A percentile compares a stretch with the other conserved stretches of the same genome.
Conservation (phyloP, 2,888 invertebrate species). For the Lordiphosa fenestrarum region DNA sequence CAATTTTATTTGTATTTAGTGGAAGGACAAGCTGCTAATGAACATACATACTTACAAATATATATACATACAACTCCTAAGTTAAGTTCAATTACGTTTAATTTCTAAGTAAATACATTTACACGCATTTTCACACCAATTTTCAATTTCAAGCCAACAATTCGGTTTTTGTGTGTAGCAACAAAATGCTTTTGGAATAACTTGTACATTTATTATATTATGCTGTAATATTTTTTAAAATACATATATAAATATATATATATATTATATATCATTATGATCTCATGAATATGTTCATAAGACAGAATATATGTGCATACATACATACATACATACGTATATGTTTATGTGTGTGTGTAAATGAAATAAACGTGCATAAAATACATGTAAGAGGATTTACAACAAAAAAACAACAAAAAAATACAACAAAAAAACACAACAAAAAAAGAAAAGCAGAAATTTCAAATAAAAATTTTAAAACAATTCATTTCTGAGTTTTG, state of each 20-base stretch:
- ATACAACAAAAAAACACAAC: conserved; percentile 26
- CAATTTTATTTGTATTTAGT: conserved; percentile 27
- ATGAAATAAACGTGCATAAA: conserved; percentile 56
- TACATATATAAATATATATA: conserved; percentile 25
- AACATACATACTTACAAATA: conserved; percentile 10
- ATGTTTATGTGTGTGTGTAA: conserved; percentile 45
- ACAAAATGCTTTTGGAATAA: conserved; percentile 39
- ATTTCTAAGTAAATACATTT: conserved; percentile 20
- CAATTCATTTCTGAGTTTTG: not conserved
- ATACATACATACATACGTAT: conserved; percentile 5
- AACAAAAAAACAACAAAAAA: conserved; percentile 21
- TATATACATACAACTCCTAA: conserved; percentile 20
- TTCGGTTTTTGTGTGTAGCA: conserved; percentile 1
- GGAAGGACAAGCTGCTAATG: conserved; percentile 24
- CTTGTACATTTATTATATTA: conserved; percentile 64
- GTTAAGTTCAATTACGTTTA: conserved; percentile 25
- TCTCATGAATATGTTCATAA: conserved; percentile 80
- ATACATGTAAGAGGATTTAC: conserved; percentile 55
- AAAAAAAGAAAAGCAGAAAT: conserved; percentile 19
- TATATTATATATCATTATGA: conserved; percentile 70
- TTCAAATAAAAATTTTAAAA: conserved; percentile 11
- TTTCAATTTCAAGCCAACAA: conserved; percentile 21
- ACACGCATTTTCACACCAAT: conserved; percentile 10
- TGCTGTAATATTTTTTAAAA: conserved; percentile 60
- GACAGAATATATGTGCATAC: conserved; percentile 42